Base-by-base conservation (phyloP, 2,888 invertebrate species). In the Pammene aurita region DNA sequence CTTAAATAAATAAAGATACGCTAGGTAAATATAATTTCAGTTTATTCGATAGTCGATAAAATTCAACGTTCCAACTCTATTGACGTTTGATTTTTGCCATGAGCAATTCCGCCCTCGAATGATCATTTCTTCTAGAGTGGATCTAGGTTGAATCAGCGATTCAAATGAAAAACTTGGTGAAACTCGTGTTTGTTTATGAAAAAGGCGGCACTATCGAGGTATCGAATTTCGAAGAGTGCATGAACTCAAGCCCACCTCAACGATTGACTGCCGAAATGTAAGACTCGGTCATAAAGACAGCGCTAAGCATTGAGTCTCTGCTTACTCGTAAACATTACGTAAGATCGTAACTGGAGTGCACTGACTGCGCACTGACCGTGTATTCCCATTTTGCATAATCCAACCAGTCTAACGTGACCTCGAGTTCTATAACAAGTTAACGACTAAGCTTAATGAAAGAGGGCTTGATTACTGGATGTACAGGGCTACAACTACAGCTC, bases 321-420 rank as follows among this genome's bases (percentile, higher is more conserved):
- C 46, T 69, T 69, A 34, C 64, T 48, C 13, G 50, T 46, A 63
- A 67, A 64, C 44, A 52, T 64, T 64, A 64, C 58, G 64, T 54
- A 48, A 46, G 56, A 48, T 10, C 61, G 60, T 69, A 65, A 65
- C 69, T 65, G 54, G 60, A 63, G 69, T 69, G 69, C 60, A 62
- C 64, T 60, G 65, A 48, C 69, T 60, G 69, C 58, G 58, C 60
- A 60, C 65, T 52, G 54, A 11, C 54, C 34, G 34, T 26, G 11
- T 26, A n/a, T 54, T 54, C 54, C n/a, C 34, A 34, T 35, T 54
- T 13, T 26, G 11, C 9, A 5, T 4, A 13, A 7, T 34, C 34
- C n/a, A n/a, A 54, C n/a, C 54, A 34, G 9, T 34, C n/a, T 34
- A 50, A 34, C 34, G 2, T 7, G n/a, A 54, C n/a, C 34, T 35